phyloP scores from a whole-genome alignment of 2,888 invertebrate species.

The Carterocephalus palaemon region DNA sequence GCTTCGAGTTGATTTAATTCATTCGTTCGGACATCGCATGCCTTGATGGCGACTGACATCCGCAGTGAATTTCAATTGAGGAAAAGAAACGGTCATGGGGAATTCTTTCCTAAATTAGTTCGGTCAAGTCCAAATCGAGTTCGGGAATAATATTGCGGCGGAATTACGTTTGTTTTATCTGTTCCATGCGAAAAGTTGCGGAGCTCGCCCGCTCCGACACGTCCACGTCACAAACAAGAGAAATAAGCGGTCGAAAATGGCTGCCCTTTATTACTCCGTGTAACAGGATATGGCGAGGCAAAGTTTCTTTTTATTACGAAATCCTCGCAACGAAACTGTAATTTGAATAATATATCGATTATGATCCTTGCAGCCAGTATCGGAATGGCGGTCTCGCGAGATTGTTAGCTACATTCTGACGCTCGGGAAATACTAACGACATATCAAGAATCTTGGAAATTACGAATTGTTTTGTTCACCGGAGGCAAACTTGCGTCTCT shows the following conservation, averaged over 20 bases:
- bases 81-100: slow-evolving; percentile 10
- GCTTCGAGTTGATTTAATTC: slow-evolving; percentile 56
- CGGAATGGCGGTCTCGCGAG: slow-evolving; percentile 11
- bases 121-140: slow-evolving; percentile 26
- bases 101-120: slow-evolving; percentile 7
- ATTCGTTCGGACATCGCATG: slow-evolving; percentile 54
- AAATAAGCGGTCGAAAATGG: slow-evolving; percentile 46
- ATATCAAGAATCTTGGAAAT: neutral
- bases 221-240: slow-evolving; percentile 43
- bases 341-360: slow-evolving; percentile 44
- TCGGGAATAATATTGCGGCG: slow-evolving; percentile 34
- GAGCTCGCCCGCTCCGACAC: slow-evolving; percentile 36
- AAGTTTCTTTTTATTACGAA: slow-evolving; percentile 40
- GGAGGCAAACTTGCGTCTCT: too few relatives aligned
- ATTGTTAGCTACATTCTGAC: slow-evolving; percentile 12
- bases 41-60: slow-evolving; percentile 37
- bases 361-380: slow-evolving; percentile 17
- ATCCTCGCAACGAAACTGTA: slow-evolving; percentile 35
- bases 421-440: slow-evolving; percentile 14
- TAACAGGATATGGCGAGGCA: slow-evolving; percentile 32
- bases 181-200: slow-evolving; percentile 35
- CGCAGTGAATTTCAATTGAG: slow-evolving; percentile 13
- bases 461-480: too few relatives aligned
- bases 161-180: slow-evolving; percentile 45
- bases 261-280: slow-evolving; percentile 41